Percentiles rank a stretch among this genome's conserved stretches.
These are phyloP conservation scores for Aspiorhynchus laticeps DNA, from an alignment of 2,113 vertebrate genomes.

Conservation along the genomic window DNA sequence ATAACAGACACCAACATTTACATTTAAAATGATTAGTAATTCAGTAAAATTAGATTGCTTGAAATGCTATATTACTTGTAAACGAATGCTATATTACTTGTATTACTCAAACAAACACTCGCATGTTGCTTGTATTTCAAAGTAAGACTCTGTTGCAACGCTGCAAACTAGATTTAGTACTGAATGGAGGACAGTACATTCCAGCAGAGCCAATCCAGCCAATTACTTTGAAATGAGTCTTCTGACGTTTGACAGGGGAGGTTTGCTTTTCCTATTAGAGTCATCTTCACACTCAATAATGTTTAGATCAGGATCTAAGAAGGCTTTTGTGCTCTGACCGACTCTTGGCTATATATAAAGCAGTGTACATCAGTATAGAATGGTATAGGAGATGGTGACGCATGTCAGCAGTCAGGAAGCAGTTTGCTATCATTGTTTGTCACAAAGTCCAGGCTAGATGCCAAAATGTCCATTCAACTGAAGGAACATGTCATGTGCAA, in stretches of 20 bases:
- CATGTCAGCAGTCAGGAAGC: not conserved
- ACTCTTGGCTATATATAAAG: not conserved
- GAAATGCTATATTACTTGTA: not conserved
- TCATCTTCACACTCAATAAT: conserved; percentile 1
- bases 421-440: conserved; percentile 18
- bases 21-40: not conserved
- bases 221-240: not conserved
- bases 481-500: conserved; percentile 31
- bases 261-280: not conserved
- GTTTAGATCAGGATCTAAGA: not conserved
- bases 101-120: not conserved
- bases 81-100: not conserved
- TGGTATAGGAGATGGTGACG: not conserved
- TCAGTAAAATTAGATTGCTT: not conserved
- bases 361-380: not conserved
- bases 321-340: not conserved
- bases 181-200: not conserved
- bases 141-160: not conserved
- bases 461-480: conserved; percentile 38
- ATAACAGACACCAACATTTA: not conserved
- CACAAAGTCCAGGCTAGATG: conserved; percentile 25
- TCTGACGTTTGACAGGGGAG: not conserved
- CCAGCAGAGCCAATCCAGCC: not conserved
- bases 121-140: not conserved
- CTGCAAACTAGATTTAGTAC: not conserved